phyloP scores from a whole-genome alignment of 2,888 invertebrate genomes.

The Periphyllus acericola region DNA sequence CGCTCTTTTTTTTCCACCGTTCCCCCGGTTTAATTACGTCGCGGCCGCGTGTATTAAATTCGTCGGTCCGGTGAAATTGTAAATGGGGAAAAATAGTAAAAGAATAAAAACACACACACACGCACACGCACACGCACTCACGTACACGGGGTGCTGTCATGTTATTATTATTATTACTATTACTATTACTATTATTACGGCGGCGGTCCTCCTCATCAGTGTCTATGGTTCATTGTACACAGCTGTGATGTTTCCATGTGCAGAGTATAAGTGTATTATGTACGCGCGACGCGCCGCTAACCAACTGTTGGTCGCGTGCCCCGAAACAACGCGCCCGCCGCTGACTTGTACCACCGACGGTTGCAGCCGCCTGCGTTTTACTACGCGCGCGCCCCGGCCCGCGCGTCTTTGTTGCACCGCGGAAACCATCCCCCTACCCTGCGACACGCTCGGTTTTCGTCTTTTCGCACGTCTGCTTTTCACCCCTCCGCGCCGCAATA shows the following conservation, averaged over 20 bases:
- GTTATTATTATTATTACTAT: slow-evolving; percentile 43
- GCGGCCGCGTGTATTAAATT: slow-evolving; percentile 17
- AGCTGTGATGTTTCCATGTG: slow-evolving; percentile 60
- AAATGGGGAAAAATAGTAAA: slow-evolving; percentile 30
- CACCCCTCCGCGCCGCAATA: neutral
- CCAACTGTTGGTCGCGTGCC: slow-evolving; percentile 63
- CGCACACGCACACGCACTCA: neutral
- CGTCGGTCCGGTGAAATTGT: slow-evolving; percentile 54
- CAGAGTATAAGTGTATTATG: neutral
- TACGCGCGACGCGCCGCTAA: slow-evolving; percentile 52
- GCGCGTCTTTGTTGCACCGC: slow-evolving; percentile 13
- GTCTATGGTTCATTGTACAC: slow-evolving; percentile 62
- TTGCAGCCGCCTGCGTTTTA: slow-evolving; percentile 48
- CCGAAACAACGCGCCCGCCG: slow-evolving; percentile 53
- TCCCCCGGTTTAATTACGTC: slow-evolving; percentile 53
- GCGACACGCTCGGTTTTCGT: neutral
- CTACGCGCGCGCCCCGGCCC: neutral
- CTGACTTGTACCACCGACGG: slow-evolving; percentile 51
- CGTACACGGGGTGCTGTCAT: slow-evolving; percentile 41
- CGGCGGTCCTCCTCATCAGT: slow-evolving; percentile 54
- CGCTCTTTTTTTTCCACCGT: neutral
- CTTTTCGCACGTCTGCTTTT: neutral
- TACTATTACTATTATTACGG: slow-evolving; percentile 26
- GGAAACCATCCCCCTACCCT: neutral
- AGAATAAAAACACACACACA: neutral